Conservation (phyloP, 2,797 vertebrate species). For the Hemibagrus guttatus region DNA sequence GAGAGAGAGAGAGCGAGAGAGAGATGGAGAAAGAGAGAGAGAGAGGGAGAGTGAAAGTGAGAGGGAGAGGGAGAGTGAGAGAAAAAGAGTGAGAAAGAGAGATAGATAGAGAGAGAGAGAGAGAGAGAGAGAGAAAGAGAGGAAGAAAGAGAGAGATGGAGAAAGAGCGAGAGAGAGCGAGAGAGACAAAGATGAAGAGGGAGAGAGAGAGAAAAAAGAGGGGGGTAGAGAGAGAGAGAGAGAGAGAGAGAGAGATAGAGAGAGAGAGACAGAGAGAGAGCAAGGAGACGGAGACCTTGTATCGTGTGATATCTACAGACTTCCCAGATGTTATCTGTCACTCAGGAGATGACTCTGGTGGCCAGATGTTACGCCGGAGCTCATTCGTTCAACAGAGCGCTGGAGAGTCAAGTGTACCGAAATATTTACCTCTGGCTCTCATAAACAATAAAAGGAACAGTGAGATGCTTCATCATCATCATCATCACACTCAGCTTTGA, state of each 20-base stretch:
- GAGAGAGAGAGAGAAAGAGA: slow-evolving; percentile 42
- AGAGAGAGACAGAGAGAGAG: slow-evolving; percentile 38
- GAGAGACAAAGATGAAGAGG: too few species aligned
- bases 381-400: slow-evolving; percentile 55
- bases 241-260: slow-evolving; percentile 54
- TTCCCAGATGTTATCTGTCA: slow-evolving; percentile 84
- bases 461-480: slow-evolving; percentile 14
- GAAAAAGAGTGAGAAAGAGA: slow-evolving; percentile 47
- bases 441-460: background rate
- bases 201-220: too few species aligned
- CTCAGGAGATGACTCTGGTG: slow-evolving; percentile 73
- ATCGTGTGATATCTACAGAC: slow-evolving; percentile 81
- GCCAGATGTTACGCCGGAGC: slow-evolving; percentile 76
- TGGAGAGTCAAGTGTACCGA: slow-evolving; percentile 66
- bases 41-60: background rate
- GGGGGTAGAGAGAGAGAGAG: slow-evolving; percentile 56
- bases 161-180: too few species aligned
- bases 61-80: too few species aligned
- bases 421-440: slow-evolving; percentile 61
- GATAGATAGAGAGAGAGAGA: slow-evolving; percentile 46
- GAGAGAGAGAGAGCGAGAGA: too few species aligned
- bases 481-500: slow-evolving; percentile 42
- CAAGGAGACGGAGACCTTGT: slow-evolving; percentile 72
- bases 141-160: too few species aligned
- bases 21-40: too few species aligned